phyloP scores from a whole-genome alignment of 2,888 invertebrate genomes.

The Ischnus inquisitorius region DNA sequence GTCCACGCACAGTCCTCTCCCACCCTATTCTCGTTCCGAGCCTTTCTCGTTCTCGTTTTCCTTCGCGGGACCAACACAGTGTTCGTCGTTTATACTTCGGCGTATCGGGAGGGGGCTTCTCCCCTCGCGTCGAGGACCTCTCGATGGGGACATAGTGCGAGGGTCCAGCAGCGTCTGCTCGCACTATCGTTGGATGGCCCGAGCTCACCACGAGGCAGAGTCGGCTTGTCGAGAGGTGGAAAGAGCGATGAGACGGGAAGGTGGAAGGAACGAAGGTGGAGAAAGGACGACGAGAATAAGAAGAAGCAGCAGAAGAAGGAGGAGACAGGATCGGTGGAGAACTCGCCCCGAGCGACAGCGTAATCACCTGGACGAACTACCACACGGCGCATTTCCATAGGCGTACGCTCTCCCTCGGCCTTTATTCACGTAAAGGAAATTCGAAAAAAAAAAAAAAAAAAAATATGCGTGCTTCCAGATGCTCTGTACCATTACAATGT shows the following conservation, averaged over 20 bases:
- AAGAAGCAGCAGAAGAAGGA: slow-evolving; percentile 43
- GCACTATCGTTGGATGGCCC: slow-evolving; percentile 30
- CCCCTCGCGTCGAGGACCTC: slow-evolving; percentile 75
- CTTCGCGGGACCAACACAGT: slow-evolving; percentile 57
- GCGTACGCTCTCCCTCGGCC: slow-evolving; percentile 67
- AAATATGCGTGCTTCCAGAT: slow-evolving; percentile 3
- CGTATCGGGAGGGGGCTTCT: slow-evolving; percentile 39
- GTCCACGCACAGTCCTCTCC: slow-evolving; percentile 48
- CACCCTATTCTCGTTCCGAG: slow-evolving; percentile 44
- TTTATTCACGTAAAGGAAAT: neutral
- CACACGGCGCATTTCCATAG: slow-evolving; percentile 76
- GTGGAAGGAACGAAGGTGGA: slow-evolving; percentile 48
- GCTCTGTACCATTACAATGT: slow-evolving; percentile 9
- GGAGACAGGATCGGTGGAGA: slow-evolving; percentile 68
- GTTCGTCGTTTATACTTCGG: slow-evolving; percentile 37
- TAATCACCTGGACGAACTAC: slow-evolving; percentile 84
- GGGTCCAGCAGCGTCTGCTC: slow-evolving; percentile 74
- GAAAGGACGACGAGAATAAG: slow-evolving; percentile 39
- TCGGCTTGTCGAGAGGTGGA: slow-evolving; percentile 43
- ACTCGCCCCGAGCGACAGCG: slow-evolving; percentile 83
- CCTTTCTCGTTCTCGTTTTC: slow-evolving; percentile 67
- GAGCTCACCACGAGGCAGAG: slow-evolving; percentile 38
- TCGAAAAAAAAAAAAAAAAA: neutral
- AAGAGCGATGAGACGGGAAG: slow-evolving; percentile 48
- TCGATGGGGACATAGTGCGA: slow-evolving; percentile 68